phyloP scores from a whole-genome alignment of 2,113 vertebrate genomes.

The Benitochromis conjunctus region DNA sequence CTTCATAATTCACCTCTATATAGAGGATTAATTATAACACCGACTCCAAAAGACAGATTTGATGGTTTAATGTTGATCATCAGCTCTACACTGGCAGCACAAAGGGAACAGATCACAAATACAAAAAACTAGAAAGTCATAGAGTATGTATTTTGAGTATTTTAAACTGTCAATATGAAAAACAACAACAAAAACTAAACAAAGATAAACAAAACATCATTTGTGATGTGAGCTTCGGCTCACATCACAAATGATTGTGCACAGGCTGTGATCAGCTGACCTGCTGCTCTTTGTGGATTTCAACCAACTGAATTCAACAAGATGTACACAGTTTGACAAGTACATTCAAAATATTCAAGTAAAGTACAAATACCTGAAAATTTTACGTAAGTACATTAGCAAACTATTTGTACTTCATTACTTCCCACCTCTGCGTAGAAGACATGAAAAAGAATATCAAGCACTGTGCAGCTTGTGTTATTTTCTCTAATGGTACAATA shows the following conservation, averaged over 20 bases:
- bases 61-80: background rate
- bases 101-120: background rate
- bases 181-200: background rate
- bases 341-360: too few species aligned
- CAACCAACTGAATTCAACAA: too few species aligned
- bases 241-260: too few species aligned
- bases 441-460: background rate
- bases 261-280: too few species aligned
- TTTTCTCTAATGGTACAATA: background rate
- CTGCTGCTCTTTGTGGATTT: too few species aligned
- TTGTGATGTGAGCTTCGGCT: too few species aligned
- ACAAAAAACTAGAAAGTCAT: background rate
- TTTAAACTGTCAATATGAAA: background rate
- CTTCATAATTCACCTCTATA: background rate
- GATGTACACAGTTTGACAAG: too few species aligned
- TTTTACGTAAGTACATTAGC: too few species aligned
- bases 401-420: background rate
- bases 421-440: background rate
- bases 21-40: constrained; percentile 22
- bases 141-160: background rate
- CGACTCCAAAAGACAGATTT: background rate
- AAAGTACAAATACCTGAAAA: too few species aligned
- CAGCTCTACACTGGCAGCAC: background rate
- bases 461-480: background rate
- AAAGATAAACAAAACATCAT: too few species aligned